Conservation (phyloP, 2,797 vertebrate genomes). For the Sebastolobus alascanus region DNA sequence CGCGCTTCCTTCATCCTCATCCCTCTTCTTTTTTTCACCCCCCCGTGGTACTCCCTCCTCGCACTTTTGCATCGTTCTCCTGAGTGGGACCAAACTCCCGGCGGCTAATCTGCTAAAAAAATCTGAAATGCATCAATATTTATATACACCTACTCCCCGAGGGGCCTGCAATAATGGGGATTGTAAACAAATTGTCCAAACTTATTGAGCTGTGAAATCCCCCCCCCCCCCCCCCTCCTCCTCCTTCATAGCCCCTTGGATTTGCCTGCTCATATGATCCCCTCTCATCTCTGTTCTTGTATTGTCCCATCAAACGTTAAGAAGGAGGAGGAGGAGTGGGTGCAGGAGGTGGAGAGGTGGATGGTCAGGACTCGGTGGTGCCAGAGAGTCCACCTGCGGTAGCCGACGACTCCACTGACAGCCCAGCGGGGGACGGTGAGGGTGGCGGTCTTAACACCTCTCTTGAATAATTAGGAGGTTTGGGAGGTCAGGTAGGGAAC, state of each 20-base stretch:
- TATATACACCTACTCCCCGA: conserved; percentile 68
- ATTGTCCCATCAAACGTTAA: conserved; percentile 50
- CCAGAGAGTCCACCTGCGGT: conserved; percentile 62
- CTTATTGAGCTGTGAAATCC: conserved; percentile 81
- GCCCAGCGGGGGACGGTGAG: conserved; percentile 43
- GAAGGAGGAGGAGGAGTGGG: conserved; percentile 24
- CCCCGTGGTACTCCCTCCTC: conserved; percentile 55
- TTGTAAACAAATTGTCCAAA: conserved; percentile 81
- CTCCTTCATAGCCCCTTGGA: conserved; percentile 57
- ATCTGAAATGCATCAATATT: conserved; percentile 65
- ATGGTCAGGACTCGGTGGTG: conserved; percentile 33
- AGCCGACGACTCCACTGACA: conserved; percentile 47
- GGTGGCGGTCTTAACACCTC: conserved; percentile 61
- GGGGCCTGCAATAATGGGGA: conserved; percentile 70
- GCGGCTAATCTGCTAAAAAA: conserved; percentile 55
- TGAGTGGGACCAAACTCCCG: conserved; percentile 2
- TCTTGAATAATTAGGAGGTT: conserved; percentile 54
- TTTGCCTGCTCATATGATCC: conserved; percentile 70
- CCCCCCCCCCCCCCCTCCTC: background rate
- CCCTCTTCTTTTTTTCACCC: conserved; percentile 45
- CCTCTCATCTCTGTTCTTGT: conserved; percentile 62
- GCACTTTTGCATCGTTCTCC: conserved; percentile 33
- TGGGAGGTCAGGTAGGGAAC: conserved; percentile 32
- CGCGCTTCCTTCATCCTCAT: conserved; percentile 59
- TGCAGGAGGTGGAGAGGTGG: conserved; percentile 22